These are phyloP conservation scores for Phalacrocorax aristotelis DNA, from an alignment of 2,113 vertebrate genomes.

Conservation along the genomic window DNA sequence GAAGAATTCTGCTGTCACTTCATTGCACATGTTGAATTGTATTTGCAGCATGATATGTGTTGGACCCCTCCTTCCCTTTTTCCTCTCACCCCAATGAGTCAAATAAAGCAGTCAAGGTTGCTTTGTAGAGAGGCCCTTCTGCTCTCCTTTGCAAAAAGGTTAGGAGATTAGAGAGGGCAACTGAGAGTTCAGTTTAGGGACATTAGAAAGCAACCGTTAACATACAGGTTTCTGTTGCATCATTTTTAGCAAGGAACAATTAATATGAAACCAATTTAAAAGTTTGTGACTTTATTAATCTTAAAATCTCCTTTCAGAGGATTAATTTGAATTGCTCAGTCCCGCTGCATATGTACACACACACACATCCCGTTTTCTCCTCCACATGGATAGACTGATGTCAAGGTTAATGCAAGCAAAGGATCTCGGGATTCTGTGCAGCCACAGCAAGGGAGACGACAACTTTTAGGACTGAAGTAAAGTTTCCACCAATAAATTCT, in stretches of 20 bases:
- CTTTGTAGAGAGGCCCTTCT: conserved; percentile 1
- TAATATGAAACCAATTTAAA: not conserved
- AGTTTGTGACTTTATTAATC: not conserved
- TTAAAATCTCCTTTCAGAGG: not conserved
- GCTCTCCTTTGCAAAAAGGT: conserved; percentile 13
- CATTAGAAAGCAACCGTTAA: not conserved
- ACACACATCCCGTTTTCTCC: not conserved
- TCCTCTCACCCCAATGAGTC: not conserved
- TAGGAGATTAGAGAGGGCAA: not conserved
- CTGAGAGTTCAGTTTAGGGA: not conserved
- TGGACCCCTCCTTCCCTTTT: not conserved
- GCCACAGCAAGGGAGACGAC: not conserved
- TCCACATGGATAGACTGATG: not conserved
- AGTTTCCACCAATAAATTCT: not conserved
- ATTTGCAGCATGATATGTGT: not conserved
- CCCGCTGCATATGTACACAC: not conserved
- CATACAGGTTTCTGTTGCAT: not conserved
- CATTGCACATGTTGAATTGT: conserved; percentile 20
- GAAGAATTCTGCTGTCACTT: conserved; percentile 30
- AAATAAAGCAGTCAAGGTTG: conserved; percentile 2
- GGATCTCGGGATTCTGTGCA: not conserved
- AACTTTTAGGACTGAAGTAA: not conserved
- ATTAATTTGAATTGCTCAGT: not conserved
- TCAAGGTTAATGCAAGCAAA: not conserved
- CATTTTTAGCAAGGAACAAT: not conserved